These are phyloP conservation scores for Colostygia pectinataria DNA, from an alignment of 2,888 invertebrate genomes.

Conservation along the genomic window DNA sequence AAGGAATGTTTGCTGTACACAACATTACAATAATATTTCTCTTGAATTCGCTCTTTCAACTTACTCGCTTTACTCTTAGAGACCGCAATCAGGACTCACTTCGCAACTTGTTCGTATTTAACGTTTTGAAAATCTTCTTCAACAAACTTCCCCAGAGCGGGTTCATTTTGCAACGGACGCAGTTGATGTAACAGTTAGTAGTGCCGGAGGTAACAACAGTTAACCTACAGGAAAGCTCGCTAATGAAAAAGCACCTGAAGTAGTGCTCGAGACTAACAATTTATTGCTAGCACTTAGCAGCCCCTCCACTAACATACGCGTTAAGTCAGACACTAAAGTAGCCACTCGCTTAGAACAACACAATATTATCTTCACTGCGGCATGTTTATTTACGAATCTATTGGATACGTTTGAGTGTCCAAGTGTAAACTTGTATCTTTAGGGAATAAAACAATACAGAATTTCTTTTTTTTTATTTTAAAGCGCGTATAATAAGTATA, in stretches of 20 bases:
- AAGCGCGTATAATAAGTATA: no score
- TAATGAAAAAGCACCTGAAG: slow-evolving; percentile 71
- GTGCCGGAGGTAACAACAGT: slow-evolving; percentile 31
- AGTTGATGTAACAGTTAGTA: slow-evolving; percentile 17
- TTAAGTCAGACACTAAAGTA: slow-evolving; percentile 41
- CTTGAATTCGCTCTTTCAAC: slow-evolving; percentile 6
- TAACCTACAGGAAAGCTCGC: slow-evolving; percentile 50
- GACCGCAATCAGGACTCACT: slow-evolving; percentile 19
- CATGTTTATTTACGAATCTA: slow-evolving; percentile 21
- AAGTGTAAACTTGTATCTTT: no score
- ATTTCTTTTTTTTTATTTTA: no score
- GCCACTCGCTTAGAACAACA: slow-evolving; percentile 35
- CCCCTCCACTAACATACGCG: slow-evolving; percentile 55
- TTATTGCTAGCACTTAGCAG: slow-evolving; percentile 73
- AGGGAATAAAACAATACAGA: no score
- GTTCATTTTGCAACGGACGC: slow-evolving; percentile 14
- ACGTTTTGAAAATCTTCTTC: slow-evolving; percentile 24
- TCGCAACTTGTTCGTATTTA: slow-evolving; percentile 22
- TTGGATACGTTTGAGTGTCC: slow-evolving; percentile 13
- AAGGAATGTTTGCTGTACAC: neutral
- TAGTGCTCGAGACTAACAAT: slow-evolving; percentile 60
- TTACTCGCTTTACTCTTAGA: slow-evolving; percentile 2
- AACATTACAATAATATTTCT: slow-evolving; percentile 16
- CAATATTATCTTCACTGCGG: slow-evolving; percentile 15
- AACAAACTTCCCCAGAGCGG: slow-evolving; percentile 16